Evolutionary conservation across 2,113 vertebrate species (phyloP), one percentile per base, ranked within the genome.

Genomic region (Madoqua kirkii): DNA sequence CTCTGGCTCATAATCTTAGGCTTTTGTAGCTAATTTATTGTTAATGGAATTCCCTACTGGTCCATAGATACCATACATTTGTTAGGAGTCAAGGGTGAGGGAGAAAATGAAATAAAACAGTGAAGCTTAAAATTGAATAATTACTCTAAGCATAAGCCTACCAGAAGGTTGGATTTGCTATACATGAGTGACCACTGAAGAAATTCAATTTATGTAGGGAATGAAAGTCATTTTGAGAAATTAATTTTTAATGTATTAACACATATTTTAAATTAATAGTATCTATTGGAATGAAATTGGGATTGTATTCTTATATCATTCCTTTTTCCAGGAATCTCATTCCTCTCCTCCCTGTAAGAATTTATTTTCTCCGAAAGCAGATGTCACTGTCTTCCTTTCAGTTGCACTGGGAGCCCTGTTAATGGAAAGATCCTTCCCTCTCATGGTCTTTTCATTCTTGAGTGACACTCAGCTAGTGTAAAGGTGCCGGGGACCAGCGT

Each of bases 21-120:
- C 59, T 64, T 93, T 91, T 95, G 87, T 82, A 91, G 81, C 82
- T 97, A 98, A 98, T 98, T 98, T 96, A 97, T 98, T 98, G 96
- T 96, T 98, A 94, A 96, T 60, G 96, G 78, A 95, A 88, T 97
- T 98, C 88, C 45, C 79, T 2, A 2, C 88, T 89, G 57, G 71
- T 97, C 74, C 89, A 71, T 59, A 97, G 76, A 98, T 98, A 98
- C 82, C 91, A 97, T 96, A 60, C 40, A 82, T 92, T 97, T 98
- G 55, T 94, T 98, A 8, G 12, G 54, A 54, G 21, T 27, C 52
- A 48, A 55, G 31, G 19, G 16, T 33, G 52, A 76, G 21, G 31
- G 3, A 83, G 88, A 52, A 27, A n/a, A 74, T 25, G 85, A 96
- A 97, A 96, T 40, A 79, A 96, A 93, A 97, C 31, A 64, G 9